A percentile compares a stretch with the other conserved stretches of the same genome.
Evolutionary conservation across 2,113 vertebrate species (phyloP).

Genomic region (Gasterosteus aculeatus): DNA sequence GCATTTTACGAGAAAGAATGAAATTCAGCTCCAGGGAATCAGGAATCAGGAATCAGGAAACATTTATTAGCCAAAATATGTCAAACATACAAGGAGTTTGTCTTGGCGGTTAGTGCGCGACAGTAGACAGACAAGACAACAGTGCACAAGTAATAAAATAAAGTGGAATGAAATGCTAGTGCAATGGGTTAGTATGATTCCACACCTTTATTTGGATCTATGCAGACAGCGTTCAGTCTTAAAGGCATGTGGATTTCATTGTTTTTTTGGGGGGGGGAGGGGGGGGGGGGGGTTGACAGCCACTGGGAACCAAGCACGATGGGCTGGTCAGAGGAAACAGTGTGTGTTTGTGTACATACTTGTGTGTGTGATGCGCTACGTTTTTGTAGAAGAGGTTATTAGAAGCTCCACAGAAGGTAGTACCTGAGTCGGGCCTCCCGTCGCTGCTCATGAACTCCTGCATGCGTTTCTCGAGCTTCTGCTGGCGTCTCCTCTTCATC

Average conservation of each 20-base stretch:
- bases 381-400: neutral
- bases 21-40: constrained; percentile 3
- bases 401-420: neutral
- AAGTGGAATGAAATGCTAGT: too few species aligned
- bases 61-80: too few species aligned
- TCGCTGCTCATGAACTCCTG: constrained; percentile 96
- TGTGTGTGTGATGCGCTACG: too few species aligned
- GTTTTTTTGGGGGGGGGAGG: neutral
- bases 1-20: neutral
- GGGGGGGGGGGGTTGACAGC: neutral
- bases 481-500: constrained; percentile 96
- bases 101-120: too few species aligned
- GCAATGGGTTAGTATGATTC: too few species aligned
- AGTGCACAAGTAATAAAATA: too few species aligned
- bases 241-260: neutral
- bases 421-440: constrained; percentile 95
- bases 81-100: too few species aligned
- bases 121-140: too few species aligned
- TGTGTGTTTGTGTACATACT: neutral
- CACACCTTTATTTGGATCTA: neutral
- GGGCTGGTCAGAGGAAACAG: neutral
- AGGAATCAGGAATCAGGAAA: too few species aligned
- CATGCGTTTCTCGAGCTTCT: constrained; percentile 96
- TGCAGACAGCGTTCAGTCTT: neutral
- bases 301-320: neutral